Percentiles rank a stretch among this genome's conserved stretches.
Evolutionary conservation across 2,888 invertebrate genomes (phyloP).

Genomic region (Leucophora obtusa): DNA sequence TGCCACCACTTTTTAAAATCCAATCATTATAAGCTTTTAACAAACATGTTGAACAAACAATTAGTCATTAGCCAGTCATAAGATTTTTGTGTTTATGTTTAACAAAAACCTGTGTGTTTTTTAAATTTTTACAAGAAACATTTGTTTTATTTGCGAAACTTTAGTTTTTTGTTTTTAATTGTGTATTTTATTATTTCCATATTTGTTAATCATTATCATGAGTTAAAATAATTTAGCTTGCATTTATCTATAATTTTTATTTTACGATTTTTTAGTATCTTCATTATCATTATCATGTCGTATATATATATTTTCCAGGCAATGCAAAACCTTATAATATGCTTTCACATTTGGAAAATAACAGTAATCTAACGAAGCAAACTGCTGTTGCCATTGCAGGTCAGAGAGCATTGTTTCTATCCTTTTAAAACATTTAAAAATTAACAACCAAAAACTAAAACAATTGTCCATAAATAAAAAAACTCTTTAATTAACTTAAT

Average conservation of each 20-base stretch:
- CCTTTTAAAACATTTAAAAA: conserved; percentile 32
- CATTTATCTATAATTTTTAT: neutral
- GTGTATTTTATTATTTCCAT: conserved; percentile 15
- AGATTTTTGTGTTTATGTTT: neutral
- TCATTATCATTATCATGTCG: conserved; percentile 51
- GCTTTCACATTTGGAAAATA: conserved; percentile 78
- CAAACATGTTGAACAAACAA: conserved; percentile 4
- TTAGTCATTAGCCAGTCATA: neutral
- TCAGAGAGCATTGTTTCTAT: conserved; percentile 68
- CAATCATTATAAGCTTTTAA: neutral
- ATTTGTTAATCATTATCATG: conserved; percentile 11
- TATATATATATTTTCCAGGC: conserved; percentile 74
- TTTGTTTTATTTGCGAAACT: conserved; percentile 16
- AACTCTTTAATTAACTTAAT: neutral
- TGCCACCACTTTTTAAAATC: neutral
- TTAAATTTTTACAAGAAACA: neutral
- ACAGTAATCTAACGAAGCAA: conserved; percentile 77
- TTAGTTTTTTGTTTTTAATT: neutral
- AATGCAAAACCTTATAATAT: conserved; percentile 78
- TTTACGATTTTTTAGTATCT: conserved; percentile 21
- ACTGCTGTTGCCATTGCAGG: conserved; percentile 78
- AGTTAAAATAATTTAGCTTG: neutral
- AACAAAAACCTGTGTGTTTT: conserved; percentile 4
- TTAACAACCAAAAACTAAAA: neutral
- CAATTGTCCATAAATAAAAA: neutral